Base-by-base conservation (phyloP, 92 coral and sea anemone species). In the Siderastrea radians region DNA sequence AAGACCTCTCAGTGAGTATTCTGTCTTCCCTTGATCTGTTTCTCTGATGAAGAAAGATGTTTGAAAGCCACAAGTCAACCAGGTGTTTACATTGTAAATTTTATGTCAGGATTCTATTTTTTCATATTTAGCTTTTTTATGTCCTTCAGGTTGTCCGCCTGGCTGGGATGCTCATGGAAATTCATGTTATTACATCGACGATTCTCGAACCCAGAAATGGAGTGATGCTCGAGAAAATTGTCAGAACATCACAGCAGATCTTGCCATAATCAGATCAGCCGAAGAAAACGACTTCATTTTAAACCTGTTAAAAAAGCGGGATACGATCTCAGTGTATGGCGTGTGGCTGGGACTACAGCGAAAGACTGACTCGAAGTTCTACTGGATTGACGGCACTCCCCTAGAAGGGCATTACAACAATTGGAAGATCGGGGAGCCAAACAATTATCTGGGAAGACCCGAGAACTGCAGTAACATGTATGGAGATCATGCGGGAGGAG, bases 301-400 rank as follows among this genome's bases (percentile, higher is more conserved):
- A 14, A 38, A 44, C 47, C 49, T 67, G 72, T 10, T 26, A 26
- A 43, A 38, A 9, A 38, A 14, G 10, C 48, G 3, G 43, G 43
- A 61, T 10, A 65, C 44, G 49, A 9, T 26, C 72, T 6, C 72
- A 26, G 46, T 12, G 17, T 49, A 43, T 8, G 72, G 72, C 15
- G 45, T 47, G n/a, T 74, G 78, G 78, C 19, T 74, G 7, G 78
- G 78, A 2, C 57, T 73, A 8, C 16, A 47, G 7, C 58, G 78
- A 49, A 73, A 54, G 12, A 4, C 78, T 7, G 58, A 73, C 44
- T 5, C 7, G 1, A 48, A 15, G 16, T 47, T 73, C 58, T 26
- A 73, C 43, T 73, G 78, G 78, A 26, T 73, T 49, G 78, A 73
- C 61, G 58, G 58, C 58, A 47, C 78, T 15, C 78, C 78, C 1